These are phyloP conservation scores for Psilanteris sp. DNA, from an alignment of 1,140 invertebrate genomes.

Conservation along the genomic window DNA sequence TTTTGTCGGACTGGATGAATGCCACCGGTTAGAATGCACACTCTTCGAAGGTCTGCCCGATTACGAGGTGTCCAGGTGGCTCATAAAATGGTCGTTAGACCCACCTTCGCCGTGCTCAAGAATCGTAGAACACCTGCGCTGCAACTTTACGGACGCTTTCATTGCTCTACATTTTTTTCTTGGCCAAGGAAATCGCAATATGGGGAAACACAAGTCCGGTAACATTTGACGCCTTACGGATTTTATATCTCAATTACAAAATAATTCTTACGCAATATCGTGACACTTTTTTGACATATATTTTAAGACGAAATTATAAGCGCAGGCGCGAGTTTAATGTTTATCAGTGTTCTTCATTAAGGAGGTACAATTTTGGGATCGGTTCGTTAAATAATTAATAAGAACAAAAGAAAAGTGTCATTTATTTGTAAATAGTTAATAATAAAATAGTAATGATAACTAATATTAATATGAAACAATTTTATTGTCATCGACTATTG, in stretches of 20 bases:
- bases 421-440: no score
- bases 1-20: conserved; percentile 48
- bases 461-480: no score
- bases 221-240: conserved; percentile 11
- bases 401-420: no score
- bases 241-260: conserved; percentile 50
- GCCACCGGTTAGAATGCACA: conserved; percentile 49
- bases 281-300: no score
- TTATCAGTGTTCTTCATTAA: no score
- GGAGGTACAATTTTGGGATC: no score
- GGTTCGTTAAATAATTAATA: no score
- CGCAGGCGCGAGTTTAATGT: no score
- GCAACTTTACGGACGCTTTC: conserved; percentile 50
- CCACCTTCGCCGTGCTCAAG: conserved; percentile 56
- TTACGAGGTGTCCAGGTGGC: conserved; percentile 67
- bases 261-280: conserved; percentile 6
- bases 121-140: conserved; percentile 60
- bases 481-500: no score
- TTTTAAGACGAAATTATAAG: conserved; percentile 1
- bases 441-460: no score
- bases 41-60: conserved; percentile 41
- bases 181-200: conserved; percentile 45
- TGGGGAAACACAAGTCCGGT: conserved; percentile 33
- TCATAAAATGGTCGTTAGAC: conserved; percentile 70
- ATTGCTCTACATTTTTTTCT: conserved; percentile 46